Conservation (phyloP, 2,797 vertebrate genomes). For the Peromyscus melanophrys region DNA sequence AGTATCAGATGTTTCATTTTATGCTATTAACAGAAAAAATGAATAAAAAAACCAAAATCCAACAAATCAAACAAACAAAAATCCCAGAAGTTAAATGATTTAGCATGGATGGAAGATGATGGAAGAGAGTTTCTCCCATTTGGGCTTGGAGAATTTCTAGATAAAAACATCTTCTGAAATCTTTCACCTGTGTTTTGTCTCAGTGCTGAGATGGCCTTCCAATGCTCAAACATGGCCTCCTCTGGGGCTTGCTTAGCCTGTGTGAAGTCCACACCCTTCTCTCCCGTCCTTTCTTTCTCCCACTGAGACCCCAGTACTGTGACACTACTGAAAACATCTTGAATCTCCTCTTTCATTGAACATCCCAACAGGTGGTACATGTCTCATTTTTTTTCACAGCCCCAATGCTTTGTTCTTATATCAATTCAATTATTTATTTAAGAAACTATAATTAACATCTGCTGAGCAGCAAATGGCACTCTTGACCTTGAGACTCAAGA, state of each 20-base stretch:
- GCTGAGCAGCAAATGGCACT: background rate
- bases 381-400: background rate
- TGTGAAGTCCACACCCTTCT: background rate
- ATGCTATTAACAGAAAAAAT: background rate
- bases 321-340: background rate
- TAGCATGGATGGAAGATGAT: background rate
- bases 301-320: too few relatives aligned
- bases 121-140: background rate
- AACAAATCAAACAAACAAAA: background rate
- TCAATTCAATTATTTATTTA: background rate
- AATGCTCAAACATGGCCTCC: fast-evolving
- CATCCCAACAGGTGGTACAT: background rate
- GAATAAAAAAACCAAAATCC: background rate
- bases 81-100: background rate
- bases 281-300: background rate
- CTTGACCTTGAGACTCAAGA: background rate
- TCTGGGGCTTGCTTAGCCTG: background rate
- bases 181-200: background rate
- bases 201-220: background rate
- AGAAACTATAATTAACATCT: background rate
- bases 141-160: background rate
- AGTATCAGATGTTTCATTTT: background rate
- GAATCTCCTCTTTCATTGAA: background rate
- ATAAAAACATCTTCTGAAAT: background rate
- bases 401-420: background rate